Evolutionary conservation across 2,797 vertebrate genomes (phyloP).

Genomic region (Tolypeutes matacus): DNA sequence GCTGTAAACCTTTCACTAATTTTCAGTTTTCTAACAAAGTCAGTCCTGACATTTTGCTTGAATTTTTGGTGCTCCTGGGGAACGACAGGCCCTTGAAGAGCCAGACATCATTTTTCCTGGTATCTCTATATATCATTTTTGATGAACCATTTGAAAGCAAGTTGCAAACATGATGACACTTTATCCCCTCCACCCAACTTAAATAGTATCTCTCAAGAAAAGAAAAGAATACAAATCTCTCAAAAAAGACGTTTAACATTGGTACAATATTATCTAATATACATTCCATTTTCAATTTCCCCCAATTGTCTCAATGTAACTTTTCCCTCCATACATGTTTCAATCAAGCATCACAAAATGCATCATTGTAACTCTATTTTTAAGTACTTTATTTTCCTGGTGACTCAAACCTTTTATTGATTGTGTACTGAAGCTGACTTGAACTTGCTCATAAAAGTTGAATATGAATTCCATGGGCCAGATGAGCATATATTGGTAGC

Average conservation of each 20-base stretch:
- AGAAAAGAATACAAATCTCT: neutral
- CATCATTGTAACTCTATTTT: neutral
- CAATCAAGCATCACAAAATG: neutral
- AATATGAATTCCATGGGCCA: neutral
- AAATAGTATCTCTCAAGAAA: neutral
- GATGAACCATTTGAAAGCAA: neutral
- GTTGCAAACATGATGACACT: neutral
- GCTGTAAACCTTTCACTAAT: neutral
- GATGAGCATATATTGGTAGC: no score
- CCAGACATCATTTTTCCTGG: neutral
- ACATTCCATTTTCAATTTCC: neutral
- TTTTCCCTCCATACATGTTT: neutral
- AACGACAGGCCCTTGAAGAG: neutral
- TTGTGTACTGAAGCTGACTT: neutral
- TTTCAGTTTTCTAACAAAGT: neutral
- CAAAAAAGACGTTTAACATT: neutral
- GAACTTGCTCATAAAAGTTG: neutral
- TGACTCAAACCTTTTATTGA: neutral
- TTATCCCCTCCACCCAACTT: neutral
- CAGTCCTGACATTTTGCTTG: neutral
- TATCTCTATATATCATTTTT: neutral
- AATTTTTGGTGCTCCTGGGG: neutral
- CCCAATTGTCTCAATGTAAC: neutral
- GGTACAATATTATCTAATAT: neutral
- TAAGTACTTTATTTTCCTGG: neutral